phyloP scores from a whole-genome alignment of 2,797 vertebrate genomes.

The Uromys caudimaculatus region DNA sequence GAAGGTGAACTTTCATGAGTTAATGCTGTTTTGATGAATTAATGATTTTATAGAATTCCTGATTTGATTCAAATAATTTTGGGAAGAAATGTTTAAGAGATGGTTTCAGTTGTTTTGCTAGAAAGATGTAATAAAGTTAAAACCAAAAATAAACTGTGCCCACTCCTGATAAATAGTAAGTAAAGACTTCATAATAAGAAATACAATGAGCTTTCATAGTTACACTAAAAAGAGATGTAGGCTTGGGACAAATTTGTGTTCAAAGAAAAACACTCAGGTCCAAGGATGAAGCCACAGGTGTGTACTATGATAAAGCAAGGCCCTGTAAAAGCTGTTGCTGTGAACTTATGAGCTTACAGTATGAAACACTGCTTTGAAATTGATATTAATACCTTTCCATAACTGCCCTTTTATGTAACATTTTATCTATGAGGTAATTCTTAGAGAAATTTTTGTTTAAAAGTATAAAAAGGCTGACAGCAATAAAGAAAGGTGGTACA shows the following conservation, averaged over 20 bases:
- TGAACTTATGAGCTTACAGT: neutral
- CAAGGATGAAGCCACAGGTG: neutral
- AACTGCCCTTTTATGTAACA: neutral
- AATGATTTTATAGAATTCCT: neutral
- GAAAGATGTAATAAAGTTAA: neutral
- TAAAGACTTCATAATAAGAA: neutral
- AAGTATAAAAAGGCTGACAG: neutral
- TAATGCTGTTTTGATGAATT: neutral
- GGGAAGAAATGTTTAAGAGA: neutral
- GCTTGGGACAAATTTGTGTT: neutral
- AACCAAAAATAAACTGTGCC: neutral
- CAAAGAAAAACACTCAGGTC: neutral
- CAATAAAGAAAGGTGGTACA: neutral
- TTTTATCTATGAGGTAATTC: neutral
- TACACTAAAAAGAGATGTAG: neutral
- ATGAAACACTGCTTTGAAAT: neutral
- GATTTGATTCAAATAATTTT: neutral
- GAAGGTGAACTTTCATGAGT: neutral
- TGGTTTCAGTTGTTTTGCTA: neutral
- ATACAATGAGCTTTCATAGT: neutral
- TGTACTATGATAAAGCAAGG: neutral
- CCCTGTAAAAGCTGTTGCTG: neutral
- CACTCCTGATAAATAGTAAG: neutral
- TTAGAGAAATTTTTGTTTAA: neutral
- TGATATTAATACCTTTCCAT: neutral